Conservation (phyloP, 2,113 vertebrate genomes). For the Thunnus maccoyii region DNA sequence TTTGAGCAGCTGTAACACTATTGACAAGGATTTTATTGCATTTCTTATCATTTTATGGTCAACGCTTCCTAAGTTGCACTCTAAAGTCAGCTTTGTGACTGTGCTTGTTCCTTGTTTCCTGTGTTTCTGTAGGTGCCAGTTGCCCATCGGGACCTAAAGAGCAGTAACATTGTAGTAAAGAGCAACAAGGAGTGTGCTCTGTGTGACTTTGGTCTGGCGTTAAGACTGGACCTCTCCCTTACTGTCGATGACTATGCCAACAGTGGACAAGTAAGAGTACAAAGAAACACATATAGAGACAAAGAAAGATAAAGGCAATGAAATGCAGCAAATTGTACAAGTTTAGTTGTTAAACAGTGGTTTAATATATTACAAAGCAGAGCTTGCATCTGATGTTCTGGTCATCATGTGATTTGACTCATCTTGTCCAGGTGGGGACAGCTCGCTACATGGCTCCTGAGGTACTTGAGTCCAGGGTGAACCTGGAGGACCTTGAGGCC, state of each 20-base stretch:
- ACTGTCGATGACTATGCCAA: slow-evolving; percentile 91
- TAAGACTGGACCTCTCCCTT: slow-evolving; percentile 89
- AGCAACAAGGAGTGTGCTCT: slow-evolving; percentile 86
- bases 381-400: neutral
- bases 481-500: slow-evolving; percentile 93
- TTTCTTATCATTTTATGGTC: neutral
- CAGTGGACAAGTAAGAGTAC: slow-evolving; percentile 89
- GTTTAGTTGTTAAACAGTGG: neutral
- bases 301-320: no score
- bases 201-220: slow-evolving; percentile 92
- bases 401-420: neutral
- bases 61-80: neutral
- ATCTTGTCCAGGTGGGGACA: slow-evolving; percentile 87
- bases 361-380: neutral
- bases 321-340: neutral
- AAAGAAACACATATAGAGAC: neutral
- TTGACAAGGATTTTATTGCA: neutral
- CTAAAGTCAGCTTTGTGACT: neutral
- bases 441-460: slow-evolving; percentile 95
- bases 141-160: slow-evolving; percentile 92
- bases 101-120: slow-evolving; percentile 1
- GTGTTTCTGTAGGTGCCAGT: slow-evolving; percentile 84
- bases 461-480: slow-evolving; percentile 93
- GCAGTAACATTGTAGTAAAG: slow-evolving; percentile 91
- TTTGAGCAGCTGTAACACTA: neutral